These are phyloP conservation scores for Hephaestus fuliginosus DNA, from an alignment of 2,797 vertebrate genomes.

Conservation along the genomic window DNA sequence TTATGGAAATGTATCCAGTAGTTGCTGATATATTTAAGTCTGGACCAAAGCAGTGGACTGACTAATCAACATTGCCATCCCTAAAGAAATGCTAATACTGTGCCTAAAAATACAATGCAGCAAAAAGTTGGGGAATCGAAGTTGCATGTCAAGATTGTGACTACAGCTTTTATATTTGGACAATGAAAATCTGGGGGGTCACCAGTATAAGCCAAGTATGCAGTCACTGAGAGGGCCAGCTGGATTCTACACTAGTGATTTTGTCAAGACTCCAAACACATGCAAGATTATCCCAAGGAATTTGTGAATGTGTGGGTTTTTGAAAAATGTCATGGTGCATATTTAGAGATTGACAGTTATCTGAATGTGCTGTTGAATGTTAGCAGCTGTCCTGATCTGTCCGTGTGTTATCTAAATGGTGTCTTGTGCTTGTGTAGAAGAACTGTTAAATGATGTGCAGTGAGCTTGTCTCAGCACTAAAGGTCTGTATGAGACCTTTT, in stretches of 20 bases:
- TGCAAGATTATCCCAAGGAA: background rate
- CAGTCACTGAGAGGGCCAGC: background rate
- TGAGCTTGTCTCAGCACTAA: background rate
- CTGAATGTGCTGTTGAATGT: conserved; percentile 11
- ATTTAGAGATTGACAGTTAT: conserved; percentile 2
- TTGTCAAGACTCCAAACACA: conserved; percentile 16
- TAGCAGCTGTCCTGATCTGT: conserved; percentile 22
- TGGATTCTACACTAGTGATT: background rate
- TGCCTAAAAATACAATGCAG: background rate
- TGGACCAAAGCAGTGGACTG: background rate
- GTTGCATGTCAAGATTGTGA: background rate
- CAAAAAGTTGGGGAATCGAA: background rate
- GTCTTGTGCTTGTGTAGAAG: conserved; percentile 27
- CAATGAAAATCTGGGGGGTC: background rate
- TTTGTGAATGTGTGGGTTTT: background rate
- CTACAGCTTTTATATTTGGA: conserved; percentile 3
- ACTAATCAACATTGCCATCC: background rate
- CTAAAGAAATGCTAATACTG: background rate
- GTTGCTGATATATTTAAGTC: conserved; percentile 7
- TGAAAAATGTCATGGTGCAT: background rate
- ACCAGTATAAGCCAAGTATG: conserved; percentile 17
- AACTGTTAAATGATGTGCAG: conserved; percentile 6
- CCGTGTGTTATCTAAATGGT: conserved; percentile 37
- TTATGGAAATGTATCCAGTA: background rate
- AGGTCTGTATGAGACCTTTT: conserved; percentile 5